These are phyloP conservation scores for Amia ocellicauda DNA, from an alignment of 2,113 vertebrate genomes.

Conservation along the genomic window DNA sequence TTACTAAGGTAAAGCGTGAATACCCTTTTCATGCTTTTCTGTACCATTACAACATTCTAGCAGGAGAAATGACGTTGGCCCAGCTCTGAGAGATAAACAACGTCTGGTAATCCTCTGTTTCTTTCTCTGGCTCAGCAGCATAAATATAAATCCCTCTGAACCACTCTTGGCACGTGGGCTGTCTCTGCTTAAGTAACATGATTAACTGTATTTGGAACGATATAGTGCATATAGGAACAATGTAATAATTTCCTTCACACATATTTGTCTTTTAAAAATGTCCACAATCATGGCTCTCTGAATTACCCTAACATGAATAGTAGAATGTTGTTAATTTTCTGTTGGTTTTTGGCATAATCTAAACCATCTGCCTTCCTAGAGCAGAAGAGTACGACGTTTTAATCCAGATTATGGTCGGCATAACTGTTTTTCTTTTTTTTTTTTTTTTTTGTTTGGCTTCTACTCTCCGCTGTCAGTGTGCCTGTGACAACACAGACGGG, in stretches of 20 bases:
- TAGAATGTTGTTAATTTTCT: conserved; percentile 51
- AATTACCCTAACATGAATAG: conserved; percentile 67
- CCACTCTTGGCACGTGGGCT: conserved; percentile 34
- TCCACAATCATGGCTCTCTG: conserved; percentile 14
- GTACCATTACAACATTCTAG: too few relatives aligned
- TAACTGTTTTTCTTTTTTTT: conserved; percentile 49
- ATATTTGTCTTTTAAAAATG: conserved; percentile 41
- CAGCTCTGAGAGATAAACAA: conserved; percentile 42
- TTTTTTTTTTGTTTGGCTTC: conserved; percentile 54
- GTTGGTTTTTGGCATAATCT: conserved; percentile 59
- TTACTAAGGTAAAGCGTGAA: too few relatives aligned
- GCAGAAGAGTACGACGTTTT: conserved; percentile 71
- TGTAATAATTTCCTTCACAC: conserved; percentile 23
- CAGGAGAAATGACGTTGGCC: not conserved
- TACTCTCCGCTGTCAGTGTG: conserved; percentile 62
- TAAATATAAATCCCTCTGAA: conserved; percentile 36
- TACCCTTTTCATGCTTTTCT: conserved; percentile 53
- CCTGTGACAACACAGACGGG: conserved; percentile 69
- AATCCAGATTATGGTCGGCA: conserved; percentile 91
- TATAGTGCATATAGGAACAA: conserved; percentile 33
- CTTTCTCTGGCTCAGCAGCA: conserved; percentile 32
- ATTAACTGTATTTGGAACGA: conserved; percentile 45
- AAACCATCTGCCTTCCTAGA: conserved; percentile 86
- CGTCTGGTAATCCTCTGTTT: conserved; percentile 47
- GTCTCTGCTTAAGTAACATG: conserved; percentile 51